Conservation (phyloP, 2,888 invertebrate genomes). For the Scaptodrosophila latifasciaeformis region DNA sequence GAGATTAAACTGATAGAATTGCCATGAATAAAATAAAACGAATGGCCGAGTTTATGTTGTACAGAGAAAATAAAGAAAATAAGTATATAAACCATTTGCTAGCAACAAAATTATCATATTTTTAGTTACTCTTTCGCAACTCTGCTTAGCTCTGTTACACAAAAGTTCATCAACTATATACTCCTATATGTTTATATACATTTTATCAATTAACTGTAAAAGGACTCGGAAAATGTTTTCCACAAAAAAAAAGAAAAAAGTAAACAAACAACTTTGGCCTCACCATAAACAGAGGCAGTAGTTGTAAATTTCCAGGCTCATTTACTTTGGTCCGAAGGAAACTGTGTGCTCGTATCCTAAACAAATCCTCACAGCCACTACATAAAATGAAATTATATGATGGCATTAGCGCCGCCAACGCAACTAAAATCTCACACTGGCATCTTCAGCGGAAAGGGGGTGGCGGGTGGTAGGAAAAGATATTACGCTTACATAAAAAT, state of each 20-base stretch:
- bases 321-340: conserved; percentile 22
- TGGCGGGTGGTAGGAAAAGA: background rate
- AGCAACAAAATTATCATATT: too few relatives aligned
- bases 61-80: too few relatives aligned
- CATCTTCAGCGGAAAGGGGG: too few relatives aligned
- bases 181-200: too few relatives aligned
- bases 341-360: conserved; percentile 8
- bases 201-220: conserved; percentile 52
- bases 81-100: too few relatives aligned
- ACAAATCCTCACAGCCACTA: conserved; percentile 26
- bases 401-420: conserved; percentile 35
- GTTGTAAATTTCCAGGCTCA: conserved; percentile 57
- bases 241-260: too few relatives aligned
- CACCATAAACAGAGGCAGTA: conserved; percentile 43
- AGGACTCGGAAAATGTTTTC: too few relatives aligned
- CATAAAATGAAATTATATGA: conserved; percentile 58
- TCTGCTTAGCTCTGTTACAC: background rate
- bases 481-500: conserved; percentile 4
- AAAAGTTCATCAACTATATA: too few relatives aligned
- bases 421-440: conserved; percentile 35
- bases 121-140: background rate
- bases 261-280: conserved; percentile 19
- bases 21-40: too few relatives aligned
- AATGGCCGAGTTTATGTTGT: too few relatives aligned
- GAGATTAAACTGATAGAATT: too few relatives aligned